Percentiles rank a stretch among this genome's conserved stretches.
These are phyloP conservation scores for Aptenodytes forsteri DNA, from an alignment of 2,113 vertebrate genomes.

Conservation along the genomic window DNA sequence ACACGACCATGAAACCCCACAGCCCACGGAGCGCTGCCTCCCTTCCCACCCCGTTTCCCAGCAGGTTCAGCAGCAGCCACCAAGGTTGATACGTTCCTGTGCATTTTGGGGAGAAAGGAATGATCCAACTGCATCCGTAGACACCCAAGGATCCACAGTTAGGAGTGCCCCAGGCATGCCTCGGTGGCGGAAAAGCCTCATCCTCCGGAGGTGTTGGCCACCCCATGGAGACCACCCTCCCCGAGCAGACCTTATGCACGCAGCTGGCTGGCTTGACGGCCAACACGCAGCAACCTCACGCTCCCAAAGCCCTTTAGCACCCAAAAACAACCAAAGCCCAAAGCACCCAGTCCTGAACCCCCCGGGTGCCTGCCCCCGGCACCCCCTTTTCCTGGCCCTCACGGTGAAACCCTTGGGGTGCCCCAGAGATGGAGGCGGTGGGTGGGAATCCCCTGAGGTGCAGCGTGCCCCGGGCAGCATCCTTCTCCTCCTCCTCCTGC, in stretches of 20 bases:
- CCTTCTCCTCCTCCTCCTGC: not conserved
- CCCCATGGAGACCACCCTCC: not conserved
- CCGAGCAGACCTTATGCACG: not conserved
- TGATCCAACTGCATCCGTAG: not conserved
- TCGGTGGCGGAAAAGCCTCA: not conserved
- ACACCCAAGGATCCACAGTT: not conserved
- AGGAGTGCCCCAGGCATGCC: not conserved
- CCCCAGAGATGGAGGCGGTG: not conserved
- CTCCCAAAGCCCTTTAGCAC: not conserved
- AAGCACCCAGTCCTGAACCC: not conserved
- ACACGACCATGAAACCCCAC: not conserved
- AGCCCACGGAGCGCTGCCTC: fast-evolving
- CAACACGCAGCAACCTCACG: fast-evolving
- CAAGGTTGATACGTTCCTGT: fast-evolving
- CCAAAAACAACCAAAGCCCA: not conserved
- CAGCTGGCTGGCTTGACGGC: fast-evolving
- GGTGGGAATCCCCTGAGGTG: not conserved
- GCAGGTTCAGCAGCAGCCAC: not conserved
- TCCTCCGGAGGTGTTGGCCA: not conserved
- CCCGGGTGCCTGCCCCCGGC: too few relatives aligned
- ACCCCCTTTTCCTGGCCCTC: not conserved
- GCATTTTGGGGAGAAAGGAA: not conserved
- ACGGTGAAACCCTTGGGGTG: not conserved
- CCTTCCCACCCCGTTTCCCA: not conserved
- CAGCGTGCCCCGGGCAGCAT: not conserved